phyloP scores from a whole-genome alignment of 2,888 invertebrate species.

The Pardosa pseudoannulata region DNA sequence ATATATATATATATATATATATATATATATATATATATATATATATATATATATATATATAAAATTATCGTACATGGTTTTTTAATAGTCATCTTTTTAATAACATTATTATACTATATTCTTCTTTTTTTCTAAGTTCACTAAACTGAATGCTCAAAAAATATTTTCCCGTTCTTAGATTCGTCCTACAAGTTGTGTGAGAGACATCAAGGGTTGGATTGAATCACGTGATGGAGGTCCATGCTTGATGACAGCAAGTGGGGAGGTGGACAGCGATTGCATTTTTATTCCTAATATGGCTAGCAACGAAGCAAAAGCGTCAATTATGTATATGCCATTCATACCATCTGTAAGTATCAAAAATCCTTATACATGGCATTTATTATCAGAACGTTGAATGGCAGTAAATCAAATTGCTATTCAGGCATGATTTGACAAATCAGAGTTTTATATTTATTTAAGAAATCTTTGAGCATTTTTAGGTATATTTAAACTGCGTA shows the following conservation, averaged over 20 bases:
- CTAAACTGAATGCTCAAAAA: too few species aligned
- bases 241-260: conserved; percentile 65
- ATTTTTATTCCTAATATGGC: conserved; percentile 73
- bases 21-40: background rate
- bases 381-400: background rate
- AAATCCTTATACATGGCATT: background rate
- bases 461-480: too few species aligned
- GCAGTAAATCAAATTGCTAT: too few species aligned
- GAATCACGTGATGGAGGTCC: conserved; percentile 73
- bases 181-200: conserved; percentile 74
- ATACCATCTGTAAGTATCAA: conserved; percentile 76
- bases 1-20: conserved; percentile 4
- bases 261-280: conserved; percentile 74
- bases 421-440: background rate
- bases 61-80: too few species aligned
- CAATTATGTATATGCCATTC: conserved; percentile 76
- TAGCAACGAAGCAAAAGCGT: conserved; percentile 74
- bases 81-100: too few species aligned
- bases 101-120: too few species aligned
- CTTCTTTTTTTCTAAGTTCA: too few species aligned
- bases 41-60: conserved; percentile 3
- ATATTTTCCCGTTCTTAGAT: conserved; percentile 73
- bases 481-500: too few species aligned
- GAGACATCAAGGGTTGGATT: conserved; percentile 74
- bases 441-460: too few species aligned